phyloP scores from a whole-genome alignment of 2,113 vertebrate genomes.

The human (Homo sapiens) region DNA sequence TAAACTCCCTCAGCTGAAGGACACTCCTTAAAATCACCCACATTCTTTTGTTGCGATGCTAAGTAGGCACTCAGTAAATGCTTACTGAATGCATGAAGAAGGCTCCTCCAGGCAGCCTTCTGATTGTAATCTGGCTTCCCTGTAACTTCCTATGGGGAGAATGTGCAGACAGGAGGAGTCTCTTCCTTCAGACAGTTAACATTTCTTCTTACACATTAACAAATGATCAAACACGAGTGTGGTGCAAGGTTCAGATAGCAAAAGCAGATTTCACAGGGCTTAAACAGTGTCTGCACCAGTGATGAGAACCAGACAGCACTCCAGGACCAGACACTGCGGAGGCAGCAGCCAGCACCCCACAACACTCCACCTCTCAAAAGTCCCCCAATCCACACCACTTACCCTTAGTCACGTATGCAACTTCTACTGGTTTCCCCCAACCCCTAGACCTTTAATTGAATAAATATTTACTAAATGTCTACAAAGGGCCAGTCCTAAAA shows the following conservation, averaged over 20 bases:
- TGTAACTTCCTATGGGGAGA: neutral
- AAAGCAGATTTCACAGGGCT: neutral
- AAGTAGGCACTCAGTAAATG: neutral
- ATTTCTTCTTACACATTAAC: slow-evolving; percentile 24
- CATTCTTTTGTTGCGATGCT: neutral
- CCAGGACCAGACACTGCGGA: neutral
- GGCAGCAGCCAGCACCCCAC: neutral
- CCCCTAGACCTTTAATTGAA: neutral
- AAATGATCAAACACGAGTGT: neutral
- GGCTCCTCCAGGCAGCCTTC: neutral
- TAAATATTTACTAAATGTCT: neutral
- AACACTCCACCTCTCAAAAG: neutral
- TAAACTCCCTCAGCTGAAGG: neutral
- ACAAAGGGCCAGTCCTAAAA: neutral
- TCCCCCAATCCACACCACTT: neutral
- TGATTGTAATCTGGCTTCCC: neutral
- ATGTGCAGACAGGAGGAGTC: neutral
- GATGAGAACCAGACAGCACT: neutral
- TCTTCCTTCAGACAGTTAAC: neutral
- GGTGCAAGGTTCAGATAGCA: neutral
- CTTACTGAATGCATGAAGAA: neutral
- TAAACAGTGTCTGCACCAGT: neutral
- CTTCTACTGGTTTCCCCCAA: neutral
- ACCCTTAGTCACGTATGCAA: neutral
- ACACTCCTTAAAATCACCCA: neutral